phyloP scores from a whole-genome alignment of 1,140 invertebrate species.

The Cydia fagiglandana region DNA sequence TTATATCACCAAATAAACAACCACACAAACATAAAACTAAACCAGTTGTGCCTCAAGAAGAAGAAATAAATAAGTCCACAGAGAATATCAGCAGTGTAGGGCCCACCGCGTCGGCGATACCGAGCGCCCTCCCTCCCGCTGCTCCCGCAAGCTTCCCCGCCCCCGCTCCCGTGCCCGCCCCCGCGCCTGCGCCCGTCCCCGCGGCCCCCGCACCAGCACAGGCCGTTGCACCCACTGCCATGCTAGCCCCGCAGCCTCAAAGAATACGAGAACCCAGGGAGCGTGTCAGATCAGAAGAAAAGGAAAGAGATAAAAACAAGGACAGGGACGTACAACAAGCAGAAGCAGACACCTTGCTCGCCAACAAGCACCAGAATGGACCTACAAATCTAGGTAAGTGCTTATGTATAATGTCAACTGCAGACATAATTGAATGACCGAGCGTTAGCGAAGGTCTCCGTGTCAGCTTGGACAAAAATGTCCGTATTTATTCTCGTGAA shows the following conservation, averaged over 20 bases:
- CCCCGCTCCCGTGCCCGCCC: neutral
- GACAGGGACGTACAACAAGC: slow-evolving; percentile 33
- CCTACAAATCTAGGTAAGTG: slow-evolving; percentile 45
- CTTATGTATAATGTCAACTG: slow-evolving; percentile 29
- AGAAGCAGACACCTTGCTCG: slow-evolving; percentile 43
- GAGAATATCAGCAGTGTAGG: slow-evolving; percentile 39
- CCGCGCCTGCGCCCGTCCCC: slow-evolving; percentile 36
- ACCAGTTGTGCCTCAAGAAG: slow-evolving; percentile 61
- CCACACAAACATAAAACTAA: slow-evolving; percentile 59
- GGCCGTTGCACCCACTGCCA: slow-evolving; percentile 18
- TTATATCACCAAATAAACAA: slow-evolving; percentile 54
- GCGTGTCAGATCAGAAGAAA: slow-evolving; percentile 54
- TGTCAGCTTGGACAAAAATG: no score
- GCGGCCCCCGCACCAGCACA: slow-evolving; percentile 20
- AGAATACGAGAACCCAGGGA: slow-evolving; percentile 55
- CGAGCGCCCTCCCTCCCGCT: neutral
- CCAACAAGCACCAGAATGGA: slow-evolving; percentile 50
- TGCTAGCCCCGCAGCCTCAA: slow-evolving; percentile 53
- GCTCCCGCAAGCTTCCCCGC: neutral
- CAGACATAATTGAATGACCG: no score
- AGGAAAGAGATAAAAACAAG: slow-evolving; percentile 45
- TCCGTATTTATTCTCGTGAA: no score
- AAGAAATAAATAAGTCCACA: slow-evolving; percentile 45
- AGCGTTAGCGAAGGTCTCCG: no score
- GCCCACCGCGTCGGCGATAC: neutral